Conservation (phyloP, 2,888 invertebrate genomes). For the Adelognathus sp. region DNA sequence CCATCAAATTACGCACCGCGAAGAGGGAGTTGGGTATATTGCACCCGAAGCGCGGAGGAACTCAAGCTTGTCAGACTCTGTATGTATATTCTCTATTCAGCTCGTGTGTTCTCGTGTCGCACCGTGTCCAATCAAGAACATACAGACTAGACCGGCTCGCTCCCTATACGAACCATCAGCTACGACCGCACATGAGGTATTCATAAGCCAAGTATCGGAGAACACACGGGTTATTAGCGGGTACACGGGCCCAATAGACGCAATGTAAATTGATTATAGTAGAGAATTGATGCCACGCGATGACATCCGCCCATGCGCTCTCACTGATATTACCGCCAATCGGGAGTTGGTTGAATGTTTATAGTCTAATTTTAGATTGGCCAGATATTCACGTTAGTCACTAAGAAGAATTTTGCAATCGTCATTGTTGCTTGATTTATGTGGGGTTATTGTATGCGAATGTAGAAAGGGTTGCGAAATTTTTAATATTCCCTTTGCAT, state of each 20-base stretch:
- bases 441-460: no score
- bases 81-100: conserved; percentile 6
- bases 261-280: conserved; percentile 42
- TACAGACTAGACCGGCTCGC: neutral
- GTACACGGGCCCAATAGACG: conserved; percentile 2
- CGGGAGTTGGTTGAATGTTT: neutral
- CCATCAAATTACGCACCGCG: neutral
- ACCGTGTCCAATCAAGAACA: conserved; percentile 7
- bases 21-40: no score
- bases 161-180: conserved; percentile 4
- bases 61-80: neutral
- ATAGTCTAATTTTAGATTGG: neutral
- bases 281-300: conserved; percentile 32
- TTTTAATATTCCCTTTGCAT: no score
- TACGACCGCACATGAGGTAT: conserved; percentile 19
- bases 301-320: conserved; percentile 17
- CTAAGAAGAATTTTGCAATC: neutral
- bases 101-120: neutral
- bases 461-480: no score
- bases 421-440: no score
- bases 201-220: conserved; percentile 32
- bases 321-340: neutral
- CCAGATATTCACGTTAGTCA: neutral
- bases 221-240: conserved; percentile 17
- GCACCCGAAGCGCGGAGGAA: neutral